Conservation (phyloP, 2,888 invertebrate species). For the Agriopis leucophaearia region DNA sequence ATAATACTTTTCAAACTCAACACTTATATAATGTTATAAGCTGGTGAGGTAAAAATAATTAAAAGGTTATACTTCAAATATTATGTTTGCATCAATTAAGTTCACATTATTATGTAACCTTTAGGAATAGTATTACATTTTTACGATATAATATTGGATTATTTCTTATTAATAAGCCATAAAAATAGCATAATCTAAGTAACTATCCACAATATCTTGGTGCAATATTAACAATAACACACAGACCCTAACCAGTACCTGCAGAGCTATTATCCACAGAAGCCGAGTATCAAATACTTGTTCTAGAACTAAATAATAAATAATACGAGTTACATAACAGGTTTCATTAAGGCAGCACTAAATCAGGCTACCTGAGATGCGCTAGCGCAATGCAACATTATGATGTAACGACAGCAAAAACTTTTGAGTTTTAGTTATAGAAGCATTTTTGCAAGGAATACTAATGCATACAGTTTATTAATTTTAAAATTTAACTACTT, state of each 20-base stretch:
- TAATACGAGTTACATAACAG: constrained; percentile 84
- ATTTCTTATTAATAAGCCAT: not conserved
- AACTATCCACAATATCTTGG: not conserved
- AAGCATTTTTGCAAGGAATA: no score
- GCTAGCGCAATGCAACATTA: constrained; percentile 70
- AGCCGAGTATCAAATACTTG: constrained; percentile 72
- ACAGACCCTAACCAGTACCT: constrained; percentile 30
- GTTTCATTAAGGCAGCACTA: constrained; percentile 84
- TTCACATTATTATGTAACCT: no score
- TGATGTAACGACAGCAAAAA: constrained; percentile 62
- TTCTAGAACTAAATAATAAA: constrained; percentile 82
- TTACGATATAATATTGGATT: no score
- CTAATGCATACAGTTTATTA: no score
- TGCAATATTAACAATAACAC: constrained; percentile 5
- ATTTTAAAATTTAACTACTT: no score
- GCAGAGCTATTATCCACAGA: constrained; percentile 72
- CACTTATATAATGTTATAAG: no score
- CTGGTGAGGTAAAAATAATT: no score
- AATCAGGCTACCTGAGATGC: constrained; percentile 82
- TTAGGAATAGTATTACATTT: no score
- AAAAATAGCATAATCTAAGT: not conserved
- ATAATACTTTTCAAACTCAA: no score
- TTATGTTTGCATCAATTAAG: no score
- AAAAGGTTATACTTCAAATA: no score
- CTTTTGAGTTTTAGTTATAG: not conserved